Percentiles rank a stretch among this genome's conserved stretches.
Evolutionary conservation across 2,113 vertebrate genomes (phyloP).

Genomic region (Nycticebus coucang): DNA sequence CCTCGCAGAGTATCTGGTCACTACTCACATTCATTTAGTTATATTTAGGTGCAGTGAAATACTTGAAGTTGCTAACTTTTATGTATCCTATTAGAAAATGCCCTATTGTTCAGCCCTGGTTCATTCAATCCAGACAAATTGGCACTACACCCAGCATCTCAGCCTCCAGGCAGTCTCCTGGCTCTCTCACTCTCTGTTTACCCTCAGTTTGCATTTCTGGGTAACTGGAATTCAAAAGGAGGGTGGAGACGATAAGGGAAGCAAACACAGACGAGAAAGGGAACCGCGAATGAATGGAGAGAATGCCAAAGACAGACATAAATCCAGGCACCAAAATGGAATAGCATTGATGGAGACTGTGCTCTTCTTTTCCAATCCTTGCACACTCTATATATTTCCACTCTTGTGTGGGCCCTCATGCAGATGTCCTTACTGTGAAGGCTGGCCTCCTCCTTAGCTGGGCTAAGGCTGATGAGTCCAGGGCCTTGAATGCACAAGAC

Average conservation of each 20-base stretch:
- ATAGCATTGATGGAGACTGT: not conserved
- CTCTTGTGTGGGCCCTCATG: accelerated
- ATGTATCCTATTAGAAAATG: not conserved
- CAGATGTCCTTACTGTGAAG: not conserved
- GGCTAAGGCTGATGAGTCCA: not conserved
- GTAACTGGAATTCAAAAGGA: not conserved
- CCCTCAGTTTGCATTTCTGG: not conserved
- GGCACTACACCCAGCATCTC: not conserved
- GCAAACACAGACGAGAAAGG: not conserved
- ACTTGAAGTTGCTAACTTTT: not conserved
- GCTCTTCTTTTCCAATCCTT: not conserved
- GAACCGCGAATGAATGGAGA: not conserved
- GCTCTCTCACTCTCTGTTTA: not conserved
- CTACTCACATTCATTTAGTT: not conserved
- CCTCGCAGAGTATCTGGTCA: not conserved
- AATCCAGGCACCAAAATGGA: not conserved
- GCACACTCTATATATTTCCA: not conserved
- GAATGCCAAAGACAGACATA: not conserved
- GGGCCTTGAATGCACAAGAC: not conserved
- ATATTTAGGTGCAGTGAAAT: not conserved
- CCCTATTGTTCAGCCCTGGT: not conserved
- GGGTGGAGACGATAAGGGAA: not conserved
- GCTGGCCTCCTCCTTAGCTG: not conserved
- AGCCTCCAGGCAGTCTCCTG: not conserved
- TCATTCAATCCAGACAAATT: not conserved